Percentiles rank a stretch among this genome's conserved stretches.
Evolutionary conservation across 2,797 vertebrate genomes (phyloP).

Genomic region (Columba guinea): DNA sequence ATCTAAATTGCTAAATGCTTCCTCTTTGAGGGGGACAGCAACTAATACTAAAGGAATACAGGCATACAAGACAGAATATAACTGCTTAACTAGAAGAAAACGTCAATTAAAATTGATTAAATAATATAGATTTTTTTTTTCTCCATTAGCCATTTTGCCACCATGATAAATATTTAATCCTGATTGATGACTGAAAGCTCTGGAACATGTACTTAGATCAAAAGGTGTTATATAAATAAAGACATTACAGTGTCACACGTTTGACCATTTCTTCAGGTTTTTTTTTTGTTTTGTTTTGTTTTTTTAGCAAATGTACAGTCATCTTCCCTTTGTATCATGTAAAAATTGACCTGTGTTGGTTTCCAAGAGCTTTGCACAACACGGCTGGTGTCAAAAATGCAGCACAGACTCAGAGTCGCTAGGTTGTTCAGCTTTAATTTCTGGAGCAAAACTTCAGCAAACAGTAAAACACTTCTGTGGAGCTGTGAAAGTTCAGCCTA

Average conservation of each 20-base stretch:
- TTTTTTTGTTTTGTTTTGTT: background rate
- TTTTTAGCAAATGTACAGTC: background rate
- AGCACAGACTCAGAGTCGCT: constrained; percentile 68
- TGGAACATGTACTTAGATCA: background rate
- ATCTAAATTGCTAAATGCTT: background rate
- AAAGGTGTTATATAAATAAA: constrained; percentile 16
- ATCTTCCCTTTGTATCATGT: background rate
- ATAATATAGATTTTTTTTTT: constrained; percentile 25
- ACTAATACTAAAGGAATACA: background rate
- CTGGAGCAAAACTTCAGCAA: constrained; percentile 93
- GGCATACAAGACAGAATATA: background rate
- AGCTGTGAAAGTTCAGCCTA: constrained; percentile 96
- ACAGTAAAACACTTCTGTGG: constrained; percentile 97
- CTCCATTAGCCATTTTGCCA: background rate
- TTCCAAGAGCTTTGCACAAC: constrained; percentile 51
- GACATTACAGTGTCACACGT: constrained; percentile 13
- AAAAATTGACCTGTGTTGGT: constrained; percentile 24
- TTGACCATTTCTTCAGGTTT: background rate
- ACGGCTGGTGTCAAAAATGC: constrained; percentile 44
- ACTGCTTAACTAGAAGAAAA: background rate
- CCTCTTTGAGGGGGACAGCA: background rate
- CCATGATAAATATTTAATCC: constrained; percentile 12
- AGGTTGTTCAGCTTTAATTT: constrained; percentile 87
- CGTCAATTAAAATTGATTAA: background rate
- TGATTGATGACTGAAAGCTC: constrained; percentile 27